These are phyloP conservation scores for Falco biarmicus DNA, from an alignment of 2,797 vertebrate genomes.

Conservation along the genomic window DNA sequence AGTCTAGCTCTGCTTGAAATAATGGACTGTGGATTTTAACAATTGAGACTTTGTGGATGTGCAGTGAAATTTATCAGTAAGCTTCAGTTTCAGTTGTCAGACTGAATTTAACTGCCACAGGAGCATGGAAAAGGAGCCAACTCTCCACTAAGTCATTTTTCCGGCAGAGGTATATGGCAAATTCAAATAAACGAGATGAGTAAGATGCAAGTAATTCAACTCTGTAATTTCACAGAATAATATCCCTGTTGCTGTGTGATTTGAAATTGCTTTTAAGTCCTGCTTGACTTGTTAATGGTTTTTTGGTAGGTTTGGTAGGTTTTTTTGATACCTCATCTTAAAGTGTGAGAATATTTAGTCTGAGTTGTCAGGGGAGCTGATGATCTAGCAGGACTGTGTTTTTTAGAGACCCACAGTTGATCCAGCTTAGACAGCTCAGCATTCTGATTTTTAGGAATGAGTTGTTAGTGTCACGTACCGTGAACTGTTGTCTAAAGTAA, in stretches of 20 bases:
- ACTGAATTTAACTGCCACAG: background rate
- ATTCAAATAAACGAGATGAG: background rate
- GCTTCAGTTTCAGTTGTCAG: background rate
- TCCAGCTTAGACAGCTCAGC: background rate
- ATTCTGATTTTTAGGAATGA: background rate
- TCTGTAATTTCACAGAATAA: background rate
- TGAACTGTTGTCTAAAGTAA: background rate
- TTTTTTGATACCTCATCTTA: background rate
- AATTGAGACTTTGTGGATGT: background rate
- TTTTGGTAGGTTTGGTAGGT: background rate
- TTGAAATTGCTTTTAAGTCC: constrained; percentile 11
- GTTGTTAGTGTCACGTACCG: background rate
- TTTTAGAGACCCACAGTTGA: background rate
- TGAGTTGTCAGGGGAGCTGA: background rate
- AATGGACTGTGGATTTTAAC: background rate
- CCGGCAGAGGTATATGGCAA: background rate
- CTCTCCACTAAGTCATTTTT: background rate
- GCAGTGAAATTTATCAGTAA: background rate
- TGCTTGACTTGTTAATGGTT: background rate
- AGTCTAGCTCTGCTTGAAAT: background rate
- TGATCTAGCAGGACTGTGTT: background rate
- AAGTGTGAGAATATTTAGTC: background rate
- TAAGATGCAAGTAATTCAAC: background rate
- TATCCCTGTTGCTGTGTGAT: background rate
- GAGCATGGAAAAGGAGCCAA: background rate